Base-by-base conservation (phyloP, 2,113 vertebrate species). In the Raja brachyura region DNA sequence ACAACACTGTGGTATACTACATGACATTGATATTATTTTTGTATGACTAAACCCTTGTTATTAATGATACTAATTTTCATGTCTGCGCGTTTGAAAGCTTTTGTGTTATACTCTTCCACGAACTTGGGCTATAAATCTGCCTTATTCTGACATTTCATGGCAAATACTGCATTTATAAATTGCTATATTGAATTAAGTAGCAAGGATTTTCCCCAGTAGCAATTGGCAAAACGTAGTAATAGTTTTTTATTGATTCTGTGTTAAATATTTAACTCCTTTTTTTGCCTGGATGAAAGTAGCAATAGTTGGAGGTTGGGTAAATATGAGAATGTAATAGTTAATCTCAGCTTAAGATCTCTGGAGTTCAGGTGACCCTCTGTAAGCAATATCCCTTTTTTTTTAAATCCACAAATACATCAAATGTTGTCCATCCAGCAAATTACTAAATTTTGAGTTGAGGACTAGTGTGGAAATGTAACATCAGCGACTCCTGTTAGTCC, bases 101-200 rank as follows among this genome's bases (percentile, higher is more conserved):
- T 28, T 61, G 56, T 61, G 14, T 13, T 90, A 22, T 70, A 20
- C 54, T 31, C 61, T 68, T 63, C 86, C 61, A 13, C 22, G n/a
- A 31, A 63, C n/a, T 70, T 13, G 88, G 48, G 88, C 20, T 70
- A 73, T 90, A 90, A 90, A 90, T 90, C 88, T 90, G 88, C 31
- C 88, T 48, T 90, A 25, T 90, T 48, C 33, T 70, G 66, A 33
- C 88, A 90, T 90, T 70, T 90, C 13, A 48, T 90, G 66, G 88
- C 66, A 90, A 70, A 33, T 68, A 90, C 88, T 25, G 88, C 88
- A 48, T 90, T 90, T 90, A 70, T 22, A 66, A 70, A 70, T n/a
- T 90, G 66, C 66, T 90, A 48, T 73, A 73, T 90, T 70, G 88
- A 90, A 90, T 90, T 90, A 90, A 90, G 66, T 90, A 33, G 66